phyloP scores from a whole-genome alignment of 2,888 invertebrate genomes.

The Plagodis pulveraria region DNA sequence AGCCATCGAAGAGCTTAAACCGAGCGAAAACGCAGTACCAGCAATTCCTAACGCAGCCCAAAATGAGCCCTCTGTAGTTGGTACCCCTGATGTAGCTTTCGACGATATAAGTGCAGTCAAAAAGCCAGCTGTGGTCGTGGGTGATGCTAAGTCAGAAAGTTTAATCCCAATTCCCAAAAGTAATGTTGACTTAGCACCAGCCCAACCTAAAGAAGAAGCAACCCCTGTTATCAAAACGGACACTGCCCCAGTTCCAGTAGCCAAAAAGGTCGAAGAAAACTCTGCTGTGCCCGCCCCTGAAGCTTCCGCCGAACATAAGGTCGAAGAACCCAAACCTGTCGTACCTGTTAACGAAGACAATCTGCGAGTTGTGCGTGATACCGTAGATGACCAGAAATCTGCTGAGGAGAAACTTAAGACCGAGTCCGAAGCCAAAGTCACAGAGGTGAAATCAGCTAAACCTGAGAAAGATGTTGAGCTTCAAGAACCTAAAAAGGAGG shows the following conservation, averaged over 20 bases:
- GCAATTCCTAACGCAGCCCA: conserved; percentile 31
- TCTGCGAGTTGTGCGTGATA: conserved; percentile 69
- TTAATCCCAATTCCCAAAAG: conserved; percentile 10
- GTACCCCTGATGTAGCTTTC: neutral
- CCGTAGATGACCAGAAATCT: conserved; percentile 53
- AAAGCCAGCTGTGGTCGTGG: conserved; percentile 12
- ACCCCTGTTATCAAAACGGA: conserved; percentile 41
- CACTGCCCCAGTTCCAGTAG: conserved; percentile 23
- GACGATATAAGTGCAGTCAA: conserved; percentile 4
- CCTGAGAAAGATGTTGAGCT: conserved; percentile 7
- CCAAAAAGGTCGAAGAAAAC: conserved; percentile 29
- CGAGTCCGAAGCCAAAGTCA: conserved; percentile 33
- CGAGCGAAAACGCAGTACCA: conserved; percentile 18
- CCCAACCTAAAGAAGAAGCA: conserved; percentile 20
- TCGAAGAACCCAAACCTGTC: conserved; percentile 13
- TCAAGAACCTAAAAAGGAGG: conserved; percentile 23
- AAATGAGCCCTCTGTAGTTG: conserved; percentile 20
- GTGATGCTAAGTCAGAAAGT: conserved; percentile 12
- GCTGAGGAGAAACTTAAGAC: conserved; percentile 32
- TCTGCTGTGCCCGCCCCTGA: conserved; percentile 8
- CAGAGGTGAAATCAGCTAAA: conserved; percentile 5
- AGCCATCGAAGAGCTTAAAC: conserved; percentile 33
- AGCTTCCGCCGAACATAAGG: conserved; percentile 19
- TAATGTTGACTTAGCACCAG: neutral
- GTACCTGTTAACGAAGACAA: conserved; percentile 49